A percentile compares a stretch with the other conserved stretches of the same genome.
Evolutionary conservation across 2,888 invertebrate genomes (phyloP).

Genomic region (Xylota sylvarum): DNA sequence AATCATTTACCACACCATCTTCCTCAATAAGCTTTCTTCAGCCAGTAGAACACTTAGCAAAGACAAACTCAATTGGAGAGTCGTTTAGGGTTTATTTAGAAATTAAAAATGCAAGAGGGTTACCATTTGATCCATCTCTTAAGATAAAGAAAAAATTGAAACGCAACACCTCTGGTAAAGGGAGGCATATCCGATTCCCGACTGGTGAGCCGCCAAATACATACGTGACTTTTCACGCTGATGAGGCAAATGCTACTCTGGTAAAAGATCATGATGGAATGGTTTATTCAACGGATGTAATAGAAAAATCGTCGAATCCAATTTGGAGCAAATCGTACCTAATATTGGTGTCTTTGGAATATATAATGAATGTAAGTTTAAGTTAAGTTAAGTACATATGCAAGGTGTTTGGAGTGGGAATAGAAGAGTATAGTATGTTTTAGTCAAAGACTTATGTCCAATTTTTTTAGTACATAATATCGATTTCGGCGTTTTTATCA

Average conservation of each 20-base stretch:
- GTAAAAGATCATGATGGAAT: slow-evolving; percentile 84
- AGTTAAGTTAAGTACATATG: too few relatives aligned
- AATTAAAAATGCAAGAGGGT: slow-evolving; percentile 87
- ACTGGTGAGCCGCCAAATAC: slow-evolving; percentile 86
- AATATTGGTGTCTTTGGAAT: slow-evolving; percentile 85
- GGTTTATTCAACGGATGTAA: slow-evolving; percentile 86
- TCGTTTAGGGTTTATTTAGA: slow-evolving; percentile 85
- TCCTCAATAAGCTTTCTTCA: slow-evolving; percentile 17
- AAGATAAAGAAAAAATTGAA: slow-evolving; percentile 80
- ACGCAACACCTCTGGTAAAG: slow-evolving; percentile 78
- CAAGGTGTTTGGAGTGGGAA: too few relatives aligned
- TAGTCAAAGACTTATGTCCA: too few relatives aligned
- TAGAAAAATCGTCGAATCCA: slow-evolving; percentile 86
- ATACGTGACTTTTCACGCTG: slow-evolving; percentile 87
- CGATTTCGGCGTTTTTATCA: too few relatives aligned
- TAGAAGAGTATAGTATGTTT: too few relatives aligned
- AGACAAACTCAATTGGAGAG: slow-evolving; percentile 43
- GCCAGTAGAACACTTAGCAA: slow-evolving; percentile 41
- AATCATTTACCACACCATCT: slow-evolving; percentile 19
- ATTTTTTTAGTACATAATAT: too few relatives aligned
- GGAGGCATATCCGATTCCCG: slow-evolving; percentile 80
- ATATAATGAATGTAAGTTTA: slow-evolving; percentile 86
- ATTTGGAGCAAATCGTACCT: slow-evolving; percentile 87
- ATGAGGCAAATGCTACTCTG: slow-evolving; percentile 79
- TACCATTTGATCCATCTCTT: slow-evolving; percentile 84